Conservation (phyloP, 2,113 vertebrate genomes). For the Tor tambroides region DNA sequence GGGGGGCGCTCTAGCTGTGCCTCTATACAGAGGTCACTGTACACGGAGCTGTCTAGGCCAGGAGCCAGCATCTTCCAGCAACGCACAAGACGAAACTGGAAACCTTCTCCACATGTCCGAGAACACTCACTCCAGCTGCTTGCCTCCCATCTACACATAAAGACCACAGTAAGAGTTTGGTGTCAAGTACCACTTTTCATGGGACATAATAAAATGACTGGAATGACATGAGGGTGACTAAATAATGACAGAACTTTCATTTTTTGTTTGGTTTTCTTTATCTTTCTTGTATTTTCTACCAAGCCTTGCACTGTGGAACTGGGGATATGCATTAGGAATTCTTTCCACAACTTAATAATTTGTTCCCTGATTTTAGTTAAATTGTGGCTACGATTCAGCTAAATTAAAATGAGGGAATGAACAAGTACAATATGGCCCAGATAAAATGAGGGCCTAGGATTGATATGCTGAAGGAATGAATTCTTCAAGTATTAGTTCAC, state of each 20-base stretch:
- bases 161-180: background rate
- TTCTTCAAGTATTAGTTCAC: background rate
- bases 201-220: background rate
- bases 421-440: background rate
- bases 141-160: conserved; percentile 87
- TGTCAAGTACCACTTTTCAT: background rate
- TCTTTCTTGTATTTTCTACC: background rate
- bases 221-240: background rate
- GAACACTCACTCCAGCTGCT: conserved; percentile 99
- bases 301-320: background rate
- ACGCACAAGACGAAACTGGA: conserved; percentile 92
- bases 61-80: conserved; percentile 99
- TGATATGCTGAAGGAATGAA: background rate
- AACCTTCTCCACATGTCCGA: conserved; percentile 91
- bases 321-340: background rate
- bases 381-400: no score
- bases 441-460: background rate
- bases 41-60: conserved; percentile 95
- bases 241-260: background rate
- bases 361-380: background rate
- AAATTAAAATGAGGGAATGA: background rate
- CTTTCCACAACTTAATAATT: background rate
- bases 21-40: conserved; percentile 91
- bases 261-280: background rate
- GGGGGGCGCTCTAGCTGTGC: conserved; percentile 87